A percentile compares a stretch with the other conserved stretches of the same genome.
Evolutionary conservation across 2,888 invertebrate genomes (phyloP).

Genomic region (Branchellion lobata): DNA sequence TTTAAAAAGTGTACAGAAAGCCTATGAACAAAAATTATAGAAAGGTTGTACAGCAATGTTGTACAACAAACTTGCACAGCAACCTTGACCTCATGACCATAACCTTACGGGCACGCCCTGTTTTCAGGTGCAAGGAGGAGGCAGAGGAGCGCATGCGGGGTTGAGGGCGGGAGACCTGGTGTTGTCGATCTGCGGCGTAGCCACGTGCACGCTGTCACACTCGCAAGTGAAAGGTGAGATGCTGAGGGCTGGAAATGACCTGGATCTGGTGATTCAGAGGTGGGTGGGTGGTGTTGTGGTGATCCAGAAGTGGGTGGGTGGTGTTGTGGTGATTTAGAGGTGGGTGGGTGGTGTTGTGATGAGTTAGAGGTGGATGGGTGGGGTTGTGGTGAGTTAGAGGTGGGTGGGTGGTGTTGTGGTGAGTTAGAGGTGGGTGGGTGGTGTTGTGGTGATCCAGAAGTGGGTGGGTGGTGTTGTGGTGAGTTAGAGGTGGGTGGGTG

Average conservation of each 20-base stretch:
- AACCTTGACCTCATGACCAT: neutral
- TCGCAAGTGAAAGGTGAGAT: conserved; percentile 54
- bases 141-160: conserved; percentile 48
- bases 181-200: conserved; percentile 51
- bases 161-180: conserved; percentile 52
- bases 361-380: neutral
- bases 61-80: no score
- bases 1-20: no score
- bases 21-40: no score
- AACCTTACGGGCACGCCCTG: neutral
- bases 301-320: neutral
- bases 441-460: no score
- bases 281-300: neutral
- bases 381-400: no score
- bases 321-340: neutral
- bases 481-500: no score
- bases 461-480: no score
- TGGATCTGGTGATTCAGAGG: conserved; percentile 54
- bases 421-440: no score
- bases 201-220: conserved; percentile 50
- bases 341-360: neutral
- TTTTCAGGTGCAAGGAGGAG: conserved; percentile 48
- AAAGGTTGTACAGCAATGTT: no score
- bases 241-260: conserved; percentile 54
- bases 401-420: no score